Evolutionary conservation across 1,140 invertebrate species (phyloP), one percentile per base, ranked within the genome.

Genomic region (Lordiphosa mommai): DNA sequence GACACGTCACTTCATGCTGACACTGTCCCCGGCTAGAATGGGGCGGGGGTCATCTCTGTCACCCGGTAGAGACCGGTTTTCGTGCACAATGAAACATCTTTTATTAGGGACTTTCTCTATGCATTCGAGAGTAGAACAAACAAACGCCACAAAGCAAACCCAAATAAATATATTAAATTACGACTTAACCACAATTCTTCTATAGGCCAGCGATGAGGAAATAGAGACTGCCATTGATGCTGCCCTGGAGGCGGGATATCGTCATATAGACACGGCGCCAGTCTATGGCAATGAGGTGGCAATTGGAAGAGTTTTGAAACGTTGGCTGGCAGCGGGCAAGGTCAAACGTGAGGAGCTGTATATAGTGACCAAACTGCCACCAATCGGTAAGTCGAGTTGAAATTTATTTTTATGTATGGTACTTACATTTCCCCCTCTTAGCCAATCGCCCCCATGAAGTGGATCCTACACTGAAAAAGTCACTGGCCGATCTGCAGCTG

Each of bases 231-330:
- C 92, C 17, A 90, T 96, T 0, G 91, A 92, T 38, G 89, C 89
- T 47, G 95, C 92, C 2, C 72, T 92, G 50, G 91, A 92, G 63
- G 89, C 91, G 48, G 92, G 88, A 1, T 88, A 89, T 46, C 72
- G 94, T 20, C 95, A 95, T 65, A 95, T 96, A 50, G 95, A 96
- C 82, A 95, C 94, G 9, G 95, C 95, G 23, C 93, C 93, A 61
- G 93, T 93, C 86, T 96, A 96, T 77, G 91, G 93, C 59, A 97
- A 96, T 86, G 96, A 97, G 89, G 91, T 92, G 59, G 92, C 92
- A 5, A 95, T 97, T 73, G 95, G 95, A 10, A 91, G 91, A 38
- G 93, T 94, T 34, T 89, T 96, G 7, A 93, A 94, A 72, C 91
- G 92, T 84, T 95, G 94, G 93, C 90, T 96, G 38, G 89, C 91